Percentiles rank a stretch among this genome's conserved stretches.
Conservation (phyloP, 2,888 invertebrate species). For the Achlya flavicornis region DNA sequence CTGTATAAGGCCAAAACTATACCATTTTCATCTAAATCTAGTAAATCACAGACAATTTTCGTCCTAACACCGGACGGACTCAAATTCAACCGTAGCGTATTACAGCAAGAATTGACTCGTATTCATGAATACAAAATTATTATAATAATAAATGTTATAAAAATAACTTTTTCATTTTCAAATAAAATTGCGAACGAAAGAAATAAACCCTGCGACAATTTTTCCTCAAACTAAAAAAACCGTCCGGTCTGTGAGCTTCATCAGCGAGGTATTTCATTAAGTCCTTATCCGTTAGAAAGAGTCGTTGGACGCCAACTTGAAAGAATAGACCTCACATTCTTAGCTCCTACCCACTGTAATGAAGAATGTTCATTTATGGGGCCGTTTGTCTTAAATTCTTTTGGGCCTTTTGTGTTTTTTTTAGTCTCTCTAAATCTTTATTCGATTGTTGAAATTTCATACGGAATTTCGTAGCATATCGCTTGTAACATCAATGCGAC, state of each 20-base stretch:
- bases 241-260: conserved; percentile 52
- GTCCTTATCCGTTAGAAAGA: conserved; percentile 60
- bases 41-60: no score
- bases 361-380: conserved; percentile 79
- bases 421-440: conserved; percentile 11
- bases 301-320: conserved; percentile 44
- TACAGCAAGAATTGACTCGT: no score
- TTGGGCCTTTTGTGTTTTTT: conserved; percentile 47
- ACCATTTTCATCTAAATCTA: no score
- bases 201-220: conserved; percentile 23
- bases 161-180: conserved; percentile 26
- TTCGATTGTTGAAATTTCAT: background rate
- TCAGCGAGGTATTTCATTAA: conserved; percentile 82
- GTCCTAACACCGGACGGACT: no score
- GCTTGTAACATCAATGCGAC: background rate
- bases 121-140: no score
- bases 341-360: conserved; percentile 58
- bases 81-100: no score
- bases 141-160: background rate
- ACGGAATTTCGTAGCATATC: background rate
- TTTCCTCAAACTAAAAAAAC: conserved; percentile 55
- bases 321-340: conserved; percentile 79
- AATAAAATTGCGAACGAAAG: conserved; percentile 28
- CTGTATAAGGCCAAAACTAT: no score
- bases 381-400: conserved; percentile 62